Conservation (phyloP, 1,140 invertebrate genomes). For the Macrostomum lignano region DNA sequence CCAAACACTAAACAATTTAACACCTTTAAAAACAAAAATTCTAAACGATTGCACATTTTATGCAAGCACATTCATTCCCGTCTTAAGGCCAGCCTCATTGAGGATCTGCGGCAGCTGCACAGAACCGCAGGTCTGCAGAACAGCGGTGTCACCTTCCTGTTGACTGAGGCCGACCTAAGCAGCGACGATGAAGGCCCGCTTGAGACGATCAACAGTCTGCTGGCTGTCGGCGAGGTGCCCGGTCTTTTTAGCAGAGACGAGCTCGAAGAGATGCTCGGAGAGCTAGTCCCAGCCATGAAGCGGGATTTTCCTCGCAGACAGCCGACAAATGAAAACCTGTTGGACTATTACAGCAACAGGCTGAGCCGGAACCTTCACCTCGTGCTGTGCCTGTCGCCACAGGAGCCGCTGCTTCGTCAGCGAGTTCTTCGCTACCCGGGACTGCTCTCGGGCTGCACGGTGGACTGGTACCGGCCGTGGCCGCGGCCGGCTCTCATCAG, state of each 20-base stretch:
- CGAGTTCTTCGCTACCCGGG: conserved; percentile 69
- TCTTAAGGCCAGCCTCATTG: conserved; percentile 66
- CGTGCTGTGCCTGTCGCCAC: conserved; percentile 78
- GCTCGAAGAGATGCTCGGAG: conserved; percentile 68
- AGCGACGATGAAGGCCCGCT: conserved; percentile 70
- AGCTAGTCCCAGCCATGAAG: conserved; percentile 69
- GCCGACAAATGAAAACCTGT: conserved; percentile 59
- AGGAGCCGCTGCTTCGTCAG: conserved; percentile 33
- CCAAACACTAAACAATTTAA: no score
- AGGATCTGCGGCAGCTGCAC: conserved; percentile 70
- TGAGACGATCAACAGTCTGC: conserved; percentile 79
- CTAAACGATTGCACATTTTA: no score
- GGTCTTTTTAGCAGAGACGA: conserved; percentile 81
- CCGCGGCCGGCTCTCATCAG: conserved; percentile 68
- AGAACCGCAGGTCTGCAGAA: conserved; percentile 64
- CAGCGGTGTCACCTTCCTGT: conserved; percentile 82
- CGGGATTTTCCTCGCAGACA: conserved; percentile 63
- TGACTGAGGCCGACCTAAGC: conserved; percentile 84
- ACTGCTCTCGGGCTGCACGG: conserved; percentile 73
- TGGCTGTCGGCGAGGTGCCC: conserved; percentile 52
- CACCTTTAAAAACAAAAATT: no score
- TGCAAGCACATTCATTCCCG: no score
- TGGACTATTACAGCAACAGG: conserved; percentile 66
- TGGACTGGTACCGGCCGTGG: conserved; percentile 92
- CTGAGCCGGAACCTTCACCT: conserved; percentile 75